Evolutionary conservation across 2,113 vertebrate genomes (phyloP).

Genomic region (Peromyscus leucopus): DNA sequence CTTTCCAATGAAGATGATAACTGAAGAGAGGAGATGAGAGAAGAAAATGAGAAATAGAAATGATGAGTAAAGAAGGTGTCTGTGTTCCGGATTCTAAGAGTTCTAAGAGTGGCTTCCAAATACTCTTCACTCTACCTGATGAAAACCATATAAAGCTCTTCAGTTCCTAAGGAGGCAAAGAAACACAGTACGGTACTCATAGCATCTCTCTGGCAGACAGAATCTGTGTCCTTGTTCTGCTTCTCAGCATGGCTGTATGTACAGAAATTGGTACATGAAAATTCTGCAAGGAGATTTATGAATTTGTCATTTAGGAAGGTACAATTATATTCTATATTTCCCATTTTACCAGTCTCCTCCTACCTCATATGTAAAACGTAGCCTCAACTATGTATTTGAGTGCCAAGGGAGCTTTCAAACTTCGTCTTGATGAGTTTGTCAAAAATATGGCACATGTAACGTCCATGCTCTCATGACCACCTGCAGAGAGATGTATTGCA

Average conservation of each 20-base stretch:
- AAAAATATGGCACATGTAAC: no score
- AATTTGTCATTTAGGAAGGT: no score
- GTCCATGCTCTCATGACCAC: neutral
- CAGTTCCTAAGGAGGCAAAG: neutral
- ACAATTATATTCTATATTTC: neutral
- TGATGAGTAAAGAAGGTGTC: neutral
- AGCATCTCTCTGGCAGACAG: no score
- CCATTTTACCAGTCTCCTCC: neutral
- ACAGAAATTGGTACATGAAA: neutral
- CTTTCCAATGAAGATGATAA: neutral
- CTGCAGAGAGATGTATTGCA: neutral
- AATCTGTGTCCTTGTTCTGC: neutral
- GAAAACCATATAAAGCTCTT: neutral
- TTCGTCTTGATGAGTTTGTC: neutral
- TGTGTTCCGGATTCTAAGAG: neutral
- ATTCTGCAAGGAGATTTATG: neutral
- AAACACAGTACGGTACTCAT: accelerated
- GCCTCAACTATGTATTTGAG: neutral
- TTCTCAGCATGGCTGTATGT: no score
- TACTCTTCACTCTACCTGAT: neutral
- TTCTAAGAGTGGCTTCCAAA: neutral
- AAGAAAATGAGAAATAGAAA: neutral
- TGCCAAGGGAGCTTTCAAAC: neutral
- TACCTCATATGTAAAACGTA: neutral
- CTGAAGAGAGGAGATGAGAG: neutral